Conservation (phyloP, 2,888 invertebrate species). For the Aethes cnicana region DNA sequence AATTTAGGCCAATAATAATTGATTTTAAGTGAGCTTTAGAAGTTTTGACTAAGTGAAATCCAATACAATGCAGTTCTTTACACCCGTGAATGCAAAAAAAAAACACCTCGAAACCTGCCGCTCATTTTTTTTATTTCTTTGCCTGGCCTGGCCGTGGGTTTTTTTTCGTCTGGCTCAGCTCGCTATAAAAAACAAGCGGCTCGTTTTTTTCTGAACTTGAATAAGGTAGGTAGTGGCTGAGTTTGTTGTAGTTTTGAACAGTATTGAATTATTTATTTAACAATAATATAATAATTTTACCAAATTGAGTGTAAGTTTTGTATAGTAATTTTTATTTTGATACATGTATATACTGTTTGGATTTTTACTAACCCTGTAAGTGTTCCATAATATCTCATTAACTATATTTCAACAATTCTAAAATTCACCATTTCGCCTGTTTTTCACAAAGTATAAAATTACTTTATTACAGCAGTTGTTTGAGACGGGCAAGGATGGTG, state of each 20-base stretch:
- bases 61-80: conserved; percentile 16
- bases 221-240: conserved; percentile 22
- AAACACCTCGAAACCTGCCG: conserved; percentile 71
- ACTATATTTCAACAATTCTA: neutral
- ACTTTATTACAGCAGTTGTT: conserved; percentile 66
- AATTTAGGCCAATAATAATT: conserved; percentile 34
- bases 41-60: conserved; percentile 21
- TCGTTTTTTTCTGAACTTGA: conserved; percentile 52
- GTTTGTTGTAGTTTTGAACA: conserved; percentile 26
- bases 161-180: conserved; percentile 78
- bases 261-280: conserved; percentile 15
- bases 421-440: too few relatives aligned
- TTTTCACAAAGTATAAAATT: too few relatives aligned
- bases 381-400: neutral
- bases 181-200: conserved; percentile 60
- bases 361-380: neutral
- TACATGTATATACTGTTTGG: neutral
- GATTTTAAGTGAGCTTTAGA: conserved; percentile 34
- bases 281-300: conserved; percentile 17
- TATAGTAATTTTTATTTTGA: neutral
- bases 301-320: too few relatives aligned
- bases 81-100: conserved; percentile 35
- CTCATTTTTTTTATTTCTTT: conserved; percentile 71
- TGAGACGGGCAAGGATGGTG: conserved; percentile 71
- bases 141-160: conserved; percentile 60